Evolutionary conservation across 2,888 invertebrate species (phyloP).

Genomic region (Mythimna pallens): DNA sequence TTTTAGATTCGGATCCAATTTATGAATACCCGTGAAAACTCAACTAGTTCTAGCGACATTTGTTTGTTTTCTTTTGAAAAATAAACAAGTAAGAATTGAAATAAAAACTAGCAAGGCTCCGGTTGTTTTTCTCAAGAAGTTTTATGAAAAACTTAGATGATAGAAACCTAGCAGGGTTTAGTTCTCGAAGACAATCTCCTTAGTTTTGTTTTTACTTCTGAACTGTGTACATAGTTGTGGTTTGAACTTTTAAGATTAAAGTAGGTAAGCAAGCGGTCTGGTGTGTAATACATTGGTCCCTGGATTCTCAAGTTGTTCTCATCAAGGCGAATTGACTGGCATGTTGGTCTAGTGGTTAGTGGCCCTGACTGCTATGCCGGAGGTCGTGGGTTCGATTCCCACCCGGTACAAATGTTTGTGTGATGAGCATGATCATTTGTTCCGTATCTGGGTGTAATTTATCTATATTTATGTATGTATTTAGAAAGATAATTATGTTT

Average conservation of each 20-base stretch:
- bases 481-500: no score
- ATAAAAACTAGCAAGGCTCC: conserved; percentile 7
- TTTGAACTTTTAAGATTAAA: neutral
- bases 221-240: neutral
- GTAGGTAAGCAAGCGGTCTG: no score
- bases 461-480: no score
- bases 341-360: no score
- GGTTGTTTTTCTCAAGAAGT: conserved; percentile 34
- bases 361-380: no score
- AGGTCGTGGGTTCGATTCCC: no score
- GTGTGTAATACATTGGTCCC: no score
- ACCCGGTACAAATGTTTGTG: no score
- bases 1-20: conserved; percentile 22
- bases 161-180: neutral
- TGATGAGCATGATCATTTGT: no score
- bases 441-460: no score
- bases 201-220: conserved; percentile 15
- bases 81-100: conserved; percentile 19
- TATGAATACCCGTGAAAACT: conserved; percentile 17
- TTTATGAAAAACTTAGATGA: conserved; percentile 17
- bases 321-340: no score
- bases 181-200: conserved; percentile 10
- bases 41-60: neutral
- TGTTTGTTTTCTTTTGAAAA: conserved; percentile 17
- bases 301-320: no score